A percentile compares a stretch with the other conserved stretches of the same genome.
These are phyloP conservation scores for Serrognathus titanus DNA, from an alignment of 2,888 invertebrate genomes.

Conservation along the genomic window DNA sequence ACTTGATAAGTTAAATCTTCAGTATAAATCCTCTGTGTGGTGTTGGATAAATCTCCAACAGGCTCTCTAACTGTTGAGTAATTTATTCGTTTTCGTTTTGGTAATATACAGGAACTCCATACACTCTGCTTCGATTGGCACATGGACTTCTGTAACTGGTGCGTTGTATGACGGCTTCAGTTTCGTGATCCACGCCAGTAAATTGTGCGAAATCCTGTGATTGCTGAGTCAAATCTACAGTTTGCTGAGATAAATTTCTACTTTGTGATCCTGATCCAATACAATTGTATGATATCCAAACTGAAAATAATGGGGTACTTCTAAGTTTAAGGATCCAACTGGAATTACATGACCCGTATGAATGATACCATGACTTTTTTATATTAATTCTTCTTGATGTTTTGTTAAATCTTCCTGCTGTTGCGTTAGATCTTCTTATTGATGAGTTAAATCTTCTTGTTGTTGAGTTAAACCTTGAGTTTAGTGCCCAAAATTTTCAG, in stretches of 20 bases:
- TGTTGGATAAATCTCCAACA: slow-evolving; percentile 28
- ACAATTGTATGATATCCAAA: too few species aligned
- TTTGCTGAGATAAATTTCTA: slow-evolving; percentile 25
- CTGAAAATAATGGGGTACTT: too few species aligned
- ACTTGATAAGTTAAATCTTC: neutral
- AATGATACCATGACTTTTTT: slow-evolving; percentile 22
- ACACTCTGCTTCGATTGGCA: too few species aligned
- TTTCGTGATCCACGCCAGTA: too few species aligned
- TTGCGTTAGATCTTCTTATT: slow-evolving; percentile 16
- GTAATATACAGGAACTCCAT: too few species aligned
- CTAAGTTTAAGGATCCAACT: too few species aligned
- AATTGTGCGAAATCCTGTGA: slow-evolving; percentile 21
- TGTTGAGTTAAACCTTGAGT: slow-evolving; percentile 36
- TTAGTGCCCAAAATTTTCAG: neutral
- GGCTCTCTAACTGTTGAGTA: slow-evolving; percentile 26
- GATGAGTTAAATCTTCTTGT: slow-evolving; percentile 17
- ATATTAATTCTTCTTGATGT: slow-evolving; percentile 20
- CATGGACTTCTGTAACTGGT: too few species aligned
- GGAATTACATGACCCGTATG: neutral
- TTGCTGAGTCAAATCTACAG: slow-evolving; percentile 31
- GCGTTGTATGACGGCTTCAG: too few species aligned
- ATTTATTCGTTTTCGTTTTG: slow-evolving; percentile 11
- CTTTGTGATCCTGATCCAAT: too few species aligned
- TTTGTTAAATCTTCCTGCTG: slow-evolving; percentile 15
- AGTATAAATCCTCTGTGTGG: slow-evolving; percentile 28